Evolutionary conservation across 2,113 vertebrate species (phyloP), one percentile per base, ranked within the genome.

Genomic region (Mormyrus lacerda): DNA sequence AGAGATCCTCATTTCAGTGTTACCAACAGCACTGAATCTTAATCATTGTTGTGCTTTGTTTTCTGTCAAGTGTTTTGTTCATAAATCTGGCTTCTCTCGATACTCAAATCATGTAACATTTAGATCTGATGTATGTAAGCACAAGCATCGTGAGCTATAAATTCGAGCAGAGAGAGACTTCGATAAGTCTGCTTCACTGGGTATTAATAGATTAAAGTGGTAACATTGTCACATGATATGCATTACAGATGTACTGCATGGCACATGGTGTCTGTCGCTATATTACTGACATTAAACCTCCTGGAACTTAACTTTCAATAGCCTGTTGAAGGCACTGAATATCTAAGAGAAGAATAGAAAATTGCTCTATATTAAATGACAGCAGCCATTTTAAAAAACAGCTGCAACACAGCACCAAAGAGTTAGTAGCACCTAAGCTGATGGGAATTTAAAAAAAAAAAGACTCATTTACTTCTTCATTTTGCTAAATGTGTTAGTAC

Each of bases 241-340:
- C 39, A 44, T 87, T 65, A 42, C 55, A 87, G 19, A 87, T 65
- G 24, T 84, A 89, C 51, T 61, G 45, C 21, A 47, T 45, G 55
- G 39, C 42, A 31, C 39, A 58, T 47, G 79, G 79, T 76, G 24
- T 88, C 47, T 42, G 42, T 88, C 53, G 58, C 42, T 53, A 83
- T 51, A 44, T 42, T 84, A 15, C n/a, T 42, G 21, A 87, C 53
- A 65, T n/a, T 24, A 79, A 58, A 89, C 88, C 24, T 35, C 79
- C 88, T 89, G 88, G 51, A 84, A 44, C 50, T 58, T 88, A 42
- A 89, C 79, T 89, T 85, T 82, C 88, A 88, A 39, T 88, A 84
- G 88, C 88, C 88, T 65, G 51, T n/a, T 83, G 51, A 89, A 89
- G 88, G 88, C 88, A 89, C 88, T 83, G 79, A 58, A 84, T 79